A percentile compares a stretch with the other conserved stretches of the same genome.
Conservation (phyloP, 1,140 invertebrate genomes). For the Listronotus oregonensis region DNA sequence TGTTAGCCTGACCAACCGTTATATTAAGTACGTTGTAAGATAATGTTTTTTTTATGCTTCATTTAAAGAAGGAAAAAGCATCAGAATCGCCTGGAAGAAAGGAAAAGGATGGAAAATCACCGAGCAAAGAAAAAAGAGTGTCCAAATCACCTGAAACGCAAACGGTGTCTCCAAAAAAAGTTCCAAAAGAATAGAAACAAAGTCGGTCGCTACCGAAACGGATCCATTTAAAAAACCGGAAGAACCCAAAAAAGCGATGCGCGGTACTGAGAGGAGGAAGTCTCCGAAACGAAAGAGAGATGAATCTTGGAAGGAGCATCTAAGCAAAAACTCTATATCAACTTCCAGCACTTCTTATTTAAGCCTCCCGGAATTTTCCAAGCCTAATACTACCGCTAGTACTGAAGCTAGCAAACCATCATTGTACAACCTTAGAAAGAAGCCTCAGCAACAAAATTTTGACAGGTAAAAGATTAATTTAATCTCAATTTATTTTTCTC, state of each 20-base stretch:
- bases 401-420: conserved; percentile 18
- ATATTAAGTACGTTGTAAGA: too few species aligned
- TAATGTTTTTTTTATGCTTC: not conserved
- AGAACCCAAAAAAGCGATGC: not conserved
- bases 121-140: conserved; percentile 4
- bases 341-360: conserved; percentile 51
- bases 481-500: too few species aligned
- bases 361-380: conserved; percentile 48
- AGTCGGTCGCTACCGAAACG: conserved; percentile 26
- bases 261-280: not conserved
- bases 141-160: not conserved
- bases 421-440: conserved; percentile 38
- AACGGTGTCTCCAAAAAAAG: not conserved
- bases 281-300: conserved; percentile 6
- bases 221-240: conserved; percentile 17
- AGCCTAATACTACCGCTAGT: conserved; percentile 25
- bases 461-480: conserved; percentile 4
- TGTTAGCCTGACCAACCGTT: too few species aligned
- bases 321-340: conserved; percentile 44
- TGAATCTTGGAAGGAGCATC: conserved; percentile 47
- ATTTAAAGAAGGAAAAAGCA: not conserved
- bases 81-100: not conserved
- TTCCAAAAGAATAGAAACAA: conserved; percentile 15
- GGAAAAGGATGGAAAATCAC: not conserved
- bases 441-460: conserved; percentile 45